Evolutionary conservation across 2,113 vertebrate species (phyloP), one percentile per base, ranked within the genome.

Genomic region (Aythya baeri): DNA sequence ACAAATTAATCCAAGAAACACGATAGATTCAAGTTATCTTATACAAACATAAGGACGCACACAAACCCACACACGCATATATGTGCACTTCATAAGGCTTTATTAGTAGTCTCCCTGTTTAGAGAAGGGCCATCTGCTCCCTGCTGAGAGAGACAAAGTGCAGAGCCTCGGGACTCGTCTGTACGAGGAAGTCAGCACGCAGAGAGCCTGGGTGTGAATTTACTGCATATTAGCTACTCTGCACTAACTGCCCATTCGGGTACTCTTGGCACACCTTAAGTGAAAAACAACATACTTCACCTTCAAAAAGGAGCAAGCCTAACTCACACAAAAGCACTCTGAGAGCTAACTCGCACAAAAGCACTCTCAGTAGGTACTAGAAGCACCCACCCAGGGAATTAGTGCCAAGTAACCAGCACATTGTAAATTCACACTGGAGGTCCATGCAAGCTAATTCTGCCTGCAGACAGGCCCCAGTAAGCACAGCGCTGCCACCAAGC

Each of bases 61-160:
- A 79, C 21, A 23, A 54, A 62, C 38, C 49, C 23, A 43, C 68
- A 6, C 43, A 34, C 59, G 63, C 29, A 11, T 49, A 20, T 43
- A 62, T 21, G 38, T 70, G 41, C 50, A 27, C 88, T 78, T 81
- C 77, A 4, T 44, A 55, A 85, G 57, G 50, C 81, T 85, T 76
- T 93, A 59, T 61, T 92, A 80, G 80, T 22, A 55, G 25, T 72
- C 74, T 72, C 74, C 50, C 46, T 32, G 50, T 36, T 85, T 70
- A 89, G 83, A 95, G 91, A 76, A 93, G 71, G 77, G 74, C 74
- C 94, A 89, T 94, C 94, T 96, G 96, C 81, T 96, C 50, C 83
- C 77, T 70, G 62, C 81, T 17, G 67, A 84, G 71, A 70, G 26
- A 95, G 86, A 94, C 66, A 36, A 93, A 96, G 88, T 43, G 86